phyloP scores from a whole-genome alignment of 2,113 vertebrate genomes.

The Cavia porcellus region DNA sequence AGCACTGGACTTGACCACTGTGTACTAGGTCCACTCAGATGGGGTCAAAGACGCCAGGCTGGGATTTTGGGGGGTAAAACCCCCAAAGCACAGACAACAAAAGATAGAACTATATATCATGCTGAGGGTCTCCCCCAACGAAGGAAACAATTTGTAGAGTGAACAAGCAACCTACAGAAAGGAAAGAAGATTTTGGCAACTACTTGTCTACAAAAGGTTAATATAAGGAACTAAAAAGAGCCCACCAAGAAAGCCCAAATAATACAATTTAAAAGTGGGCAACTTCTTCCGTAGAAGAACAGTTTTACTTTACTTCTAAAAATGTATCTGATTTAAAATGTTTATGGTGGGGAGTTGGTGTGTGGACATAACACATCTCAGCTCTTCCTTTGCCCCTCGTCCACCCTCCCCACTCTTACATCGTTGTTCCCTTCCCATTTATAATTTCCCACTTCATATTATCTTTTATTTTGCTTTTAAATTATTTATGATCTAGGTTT shows the following conservation, averaged over 20 bases:
- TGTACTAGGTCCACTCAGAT: not conserved
- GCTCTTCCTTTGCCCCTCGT: not conserved
- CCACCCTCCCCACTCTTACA: not conserved
- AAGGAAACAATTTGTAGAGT: not conserved
- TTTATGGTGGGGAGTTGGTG: not conserved
- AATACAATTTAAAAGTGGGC: not conserved
- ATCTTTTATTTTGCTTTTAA: not conserved
- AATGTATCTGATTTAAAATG: not conserved
- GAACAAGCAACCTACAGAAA: not conserved
- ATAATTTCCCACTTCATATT: not conserved
- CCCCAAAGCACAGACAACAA: too few relatives aligned
- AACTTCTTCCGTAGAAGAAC: not conserved
- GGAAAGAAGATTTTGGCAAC: not conserved
- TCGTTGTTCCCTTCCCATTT: not conserved
- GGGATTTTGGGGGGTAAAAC: too few relatives aligned
- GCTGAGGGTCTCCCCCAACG: not conserved
- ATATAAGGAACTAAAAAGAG: not conserved
- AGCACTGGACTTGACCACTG: too few relatives aligned
- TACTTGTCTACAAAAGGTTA: not conserved
- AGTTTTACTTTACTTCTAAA: not conserved
- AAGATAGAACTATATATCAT: too few relatives aligned
- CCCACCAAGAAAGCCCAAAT: not conserved
- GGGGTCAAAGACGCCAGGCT: not conserved
- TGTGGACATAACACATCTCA: not conserved
- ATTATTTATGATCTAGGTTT: not conserved